These are phyloP conservation scores for Bos indicus DNA, from an alignment of 2,113 vertebrate genomes.

Conservation along the genomic window DNA sequence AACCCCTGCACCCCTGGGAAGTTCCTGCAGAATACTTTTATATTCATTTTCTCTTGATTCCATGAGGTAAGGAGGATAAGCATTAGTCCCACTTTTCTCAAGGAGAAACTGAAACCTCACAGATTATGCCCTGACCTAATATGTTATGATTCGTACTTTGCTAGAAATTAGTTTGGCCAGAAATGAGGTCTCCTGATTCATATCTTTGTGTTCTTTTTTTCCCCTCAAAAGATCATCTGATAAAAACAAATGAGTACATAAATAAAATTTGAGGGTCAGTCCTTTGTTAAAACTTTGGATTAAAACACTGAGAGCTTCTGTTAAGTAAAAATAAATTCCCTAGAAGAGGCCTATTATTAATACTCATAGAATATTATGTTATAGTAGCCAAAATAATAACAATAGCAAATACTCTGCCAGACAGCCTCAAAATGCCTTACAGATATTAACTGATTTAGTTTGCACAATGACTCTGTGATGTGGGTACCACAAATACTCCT, in stretches of 20 bases:
- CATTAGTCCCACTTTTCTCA: neutral
- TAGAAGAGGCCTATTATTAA: neutral
- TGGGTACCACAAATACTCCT: neutral
- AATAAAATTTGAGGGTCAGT: neutral
- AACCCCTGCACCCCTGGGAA: fast-evolving
- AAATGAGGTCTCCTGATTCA: neutral
- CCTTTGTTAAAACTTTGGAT: neutral
- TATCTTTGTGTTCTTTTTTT: neutral
- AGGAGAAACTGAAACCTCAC: neutral
- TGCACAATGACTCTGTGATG: neutral
- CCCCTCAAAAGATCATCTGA: neutral
- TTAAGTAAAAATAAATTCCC: neutral
- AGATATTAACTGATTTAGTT: neutral
- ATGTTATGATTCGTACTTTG: neutral
- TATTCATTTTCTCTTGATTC: neutral
- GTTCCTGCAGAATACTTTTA: neutral
- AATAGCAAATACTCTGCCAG: neutral
- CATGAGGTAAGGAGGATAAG: neutral
- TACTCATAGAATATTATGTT: neutral
- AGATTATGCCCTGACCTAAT: neutral
- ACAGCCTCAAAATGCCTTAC: neutral
- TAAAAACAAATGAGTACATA: neutral
- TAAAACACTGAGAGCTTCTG: neutral
- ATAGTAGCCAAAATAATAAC: neutral
- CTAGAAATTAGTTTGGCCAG: neutral